Base-by-base conservation (phyloP, 2,888 invertebrate genomes). In the Neuroscelio doddi region DNA sequence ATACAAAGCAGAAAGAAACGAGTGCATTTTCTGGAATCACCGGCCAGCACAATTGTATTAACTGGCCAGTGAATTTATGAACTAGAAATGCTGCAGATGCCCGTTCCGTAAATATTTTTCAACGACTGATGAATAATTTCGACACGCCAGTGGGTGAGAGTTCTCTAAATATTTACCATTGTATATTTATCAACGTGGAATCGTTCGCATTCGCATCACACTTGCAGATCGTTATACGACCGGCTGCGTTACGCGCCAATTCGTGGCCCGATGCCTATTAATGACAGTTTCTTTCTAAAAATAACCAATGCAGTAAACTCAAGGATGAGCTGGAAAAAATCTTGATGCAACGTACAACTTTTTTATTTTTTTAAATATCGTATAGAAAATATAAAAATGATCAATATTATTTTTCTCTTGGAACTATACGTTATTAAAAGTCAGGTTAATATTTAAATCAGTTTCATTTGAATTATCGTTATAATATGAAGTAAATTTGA, bases 301-400 rank as follows among this genome's bases (percentile, higher is more conserved):
- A 76, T 76, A 76, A 57, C 50, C 72, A 59, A 69, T 63, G 72
- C 68, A 68, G 70, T 74, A 77, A 76, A 73, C 76, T 73, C 76
- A 70, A 77, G 76, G 74, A 74, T 76, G 74, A 69, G 70, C 8
- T 8, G 8, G 26, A 26, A 26, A 26, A 26, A 7, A 8, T 26
- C 8, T 26, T 26, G 4, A 26, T 26, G n/a, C n/a, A 7, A 8
- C 8, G 8, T 4, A 26, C 4, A 26, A 26, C 26, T 26, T 26
- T 26, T 26, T 26, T 26, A 8, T 7, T 8, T 8, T 26, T 8
- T 26, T n/a, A n/a, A n/a, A n/a, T n/a, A n/a, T n/a, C n/a, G n/a
- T n/a, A n/a, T n/a, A n/a, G n/a, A n/a, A n/a, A n/a, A n/a, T n/a
- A n/a, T n/a, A n/a, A n/a, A n/a, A n/a, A n/a, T n/a, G n/a, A n/a